These are phyloP conservation scores for Bombycilla garrulus DNA, from an alignment of 2,113 vertebrate species.

Conservation along the genomic window DNA sequence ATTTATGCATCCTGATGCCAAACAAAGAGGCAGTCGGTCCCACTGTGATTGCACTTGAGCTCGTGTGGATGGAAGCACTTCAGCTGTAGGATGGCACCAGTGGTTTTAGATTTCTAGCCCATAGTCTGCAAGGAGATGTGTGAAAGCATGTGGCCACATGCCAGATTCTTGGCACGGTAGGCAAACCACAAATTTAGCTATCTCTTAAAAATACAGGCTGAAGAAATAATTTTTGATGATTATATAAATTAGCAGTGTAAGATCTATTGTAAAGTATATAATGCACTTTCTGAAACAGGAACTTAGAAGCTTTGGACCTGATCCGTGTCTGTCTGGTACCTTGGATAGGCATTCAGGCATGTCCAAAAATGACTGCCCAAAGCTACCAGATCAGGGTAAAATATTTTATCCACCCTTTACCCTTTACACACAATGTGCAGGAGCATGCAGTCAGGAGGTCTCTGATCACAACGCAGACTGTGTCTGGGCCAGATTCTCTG, in stretches of 20 bases:
- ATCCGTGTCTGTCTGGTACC: neutral
- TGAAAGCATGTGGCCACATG: slow-evolving; percentile 10
- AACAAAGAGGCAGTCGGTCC: slow-evolving; percentile 8
- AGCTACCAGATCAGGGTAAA: neutral
- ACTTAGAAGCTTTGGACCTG: neutral
- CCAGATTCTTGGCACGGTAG: slow-evolving; percentile 27
- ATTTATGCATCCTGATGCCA: neutral
- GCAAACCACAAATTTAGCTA: slow-evolving; percentile 30
- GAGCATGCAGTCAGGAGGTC: neutral
- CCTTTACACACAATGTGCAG: neutral
- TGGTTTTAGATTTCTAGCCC: slow-evolving; percentile 22
- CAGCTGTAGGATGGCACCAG: slow-evolving; percentile 11
- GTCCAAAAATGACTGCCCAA: neutral
- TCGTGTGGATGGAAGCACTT: neutral
- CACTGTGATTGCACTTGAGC: neutral
- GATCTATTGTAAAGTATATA: neutral
- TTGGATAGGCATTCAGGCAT: neutral
- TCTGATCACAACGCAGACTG: neutral
- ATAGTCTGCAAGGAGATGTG: neutral
- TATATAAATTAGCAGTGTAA: neutral
- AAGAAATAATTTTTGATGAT: slow-evolving; percentile 37
- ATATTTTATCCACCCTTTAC: neutral
- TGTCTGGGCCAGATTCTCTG: neutral
- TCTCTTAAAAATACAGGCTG: slow-evolving; percentile 31
- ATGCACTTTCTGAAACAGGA: neutral